Base-by-base conservation (phyloP, 2,888 invertebrate species). In the Trissoscelio sp. region DNA sequence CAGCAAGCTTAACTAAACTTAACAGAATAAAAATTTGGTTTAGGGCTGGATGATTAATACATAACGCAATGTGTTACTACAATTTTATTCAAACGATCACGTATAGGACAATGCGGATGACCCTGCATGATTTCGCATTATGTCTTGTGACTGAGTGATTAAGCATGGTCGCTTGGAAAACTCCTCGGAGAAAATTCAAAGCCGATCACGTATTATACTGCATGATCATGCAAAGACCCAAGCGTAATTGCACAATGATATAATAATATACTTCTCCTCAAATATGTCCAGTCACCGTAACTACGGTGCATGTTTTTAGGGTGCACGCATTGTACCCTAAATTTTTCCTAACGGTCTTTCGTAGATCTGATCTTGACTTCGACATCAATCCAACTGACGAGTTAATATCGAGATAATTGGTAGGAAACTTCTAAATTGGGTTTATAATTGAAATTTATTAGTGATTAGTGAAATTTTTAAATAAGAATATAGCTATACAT, bases 71-170 rank as follows among this genome's bases (percentile, higher is more conserved):
- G 37, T 57, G 57, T 67, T 46, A 48, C 39, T 5, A 12, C 37
- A 39, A 20, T 12, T 24, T 44, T 20, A 74, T 74, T 74, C 57
- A 57, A 16, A 12, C 48, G 57, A 74, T 46, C 64, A 55, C 64
- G 74, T 53, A 51, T 53, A 34, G 18, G 67, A 60, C 67, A 34
- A 39, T 24, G 6, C 53, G 42, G 51, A 69, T 53, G 77, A 77
- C 42, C 62, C 60, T 51, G 75, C 67, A 75, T 75, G 75, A 75
- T 51, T 75, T 67, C 62, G 77, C 77, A 62, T 69, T 60, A 67
- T 58, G 20, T 11, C 22, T 39, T 12, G 12, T n/a, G 58, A 48
- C 58, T 14, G 51, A 51, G 51, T 60, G 64, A 74, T 74, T 74
- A 66, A 74, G 75, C 66, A 58, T 14, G 24, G 46, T 48, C 57